These are phyloP conservation scores for Leuciscus idus DNA, from an alignment of 2,113 vertebrate genomes.

Conservation along the genomic window DNA sequence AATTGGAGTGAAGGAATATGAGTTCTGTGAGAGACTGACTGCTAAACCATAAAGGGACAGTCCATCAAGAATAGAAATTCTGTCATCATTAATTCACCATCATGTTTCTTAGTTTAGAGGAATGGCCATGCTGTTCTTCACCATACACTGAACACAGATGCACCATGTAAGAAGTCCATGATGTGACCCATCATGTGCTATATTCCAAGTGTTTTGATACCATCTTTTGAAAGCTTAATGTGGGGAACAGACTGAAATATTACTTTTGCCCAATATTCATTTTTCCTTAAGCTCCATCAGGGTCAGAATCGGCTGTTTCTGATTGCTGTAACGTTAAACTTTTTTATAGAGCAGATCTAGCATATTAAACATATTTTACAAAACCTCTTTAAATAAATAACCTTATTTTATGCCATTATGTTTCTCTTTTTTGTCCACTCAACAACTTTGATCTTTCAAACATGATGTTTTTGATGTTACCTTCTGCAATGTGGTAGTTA, in stretches of 20 bases:
- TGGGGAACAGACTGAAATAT: background rate
- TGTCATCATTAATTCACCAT: background rate
- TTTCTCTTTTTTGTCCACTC: background rate
- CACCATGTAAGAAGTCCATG: no score
- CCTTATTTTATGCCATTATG: background rate
- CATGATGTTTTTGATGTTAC: background rate
- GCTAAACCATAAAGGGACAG: background rate
- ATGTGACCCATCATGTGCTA: background rate
- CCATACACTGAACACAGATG: no score
- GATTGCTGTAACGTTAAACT: background rate
- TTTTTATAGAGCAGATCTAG: background rate
- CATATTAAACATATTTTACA: background rate
- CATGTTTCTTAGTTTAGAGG: background rate
- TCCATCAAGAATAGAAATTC: background rate
- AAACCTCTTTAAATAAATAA: background rate
- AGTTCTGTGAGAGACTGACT: slow-evolving; percentile 75
- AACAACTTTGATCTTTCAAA: background rate
- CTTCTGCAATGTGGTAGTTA: background rate
- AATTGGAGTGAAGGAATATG: slow-evolving; percentile 80
- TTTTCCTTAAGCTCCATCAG: background rate
- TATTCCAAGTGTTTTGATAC: background rate
- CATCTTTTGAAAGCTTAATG: background rate
- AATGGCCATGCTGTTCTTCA: no score
- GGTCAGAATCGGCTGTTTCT: background rate
- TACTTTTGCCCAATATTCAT: background rate